These are phyloP conservation scores for Crocallis elinguaria DNA, from an alignment of 2,888 invertebrate genomes.

Conservation along the genomic window DNA sequence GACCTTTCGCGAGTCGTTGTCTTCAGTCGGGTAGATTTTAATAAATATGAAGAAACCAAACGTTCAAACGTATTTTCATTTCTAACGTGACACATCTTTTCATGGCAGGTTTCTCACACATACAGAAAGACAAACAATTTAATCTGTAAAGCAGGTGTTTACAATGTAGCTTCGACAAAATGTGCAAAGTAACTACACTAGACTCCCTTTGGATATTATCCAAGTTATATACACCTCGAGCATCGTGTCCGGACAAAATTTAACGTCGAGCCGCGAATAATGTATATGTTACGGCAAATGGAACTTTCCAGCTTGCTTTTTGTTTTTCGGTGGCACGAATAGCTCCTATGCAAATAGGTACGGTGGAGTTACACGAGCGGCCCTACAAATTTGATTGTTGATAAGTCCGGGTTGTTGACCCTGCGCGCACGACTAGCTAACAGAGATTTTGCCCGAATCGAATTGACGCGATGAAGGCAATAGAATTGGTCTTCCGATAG, in stretches of 20 bases:
- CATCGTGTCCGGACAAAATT: slow-evolving; percentile 44
- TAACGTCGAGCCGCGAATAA: slow-evolving; percentile 42
- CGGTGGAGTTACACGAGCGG: slow-evolving; percentile 51
- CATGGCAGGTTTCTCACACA: not conserved
- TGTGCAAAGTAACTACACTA: slow-evolving; percentile 54
- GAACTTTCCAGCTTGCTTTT: slow-evolving; percentile 45
- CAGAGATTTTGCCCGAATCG: slow-evolving; percentile 60
- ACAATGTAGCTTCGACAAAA: slow-evolving; percentile 54
- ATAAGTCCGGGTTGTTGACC: slow-evolving; percentile 77
- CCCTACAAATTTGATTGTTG: slow-evolving; percentile 71
- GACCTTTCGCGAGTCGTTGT: not conserved
- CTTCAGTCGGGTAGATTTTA: not conserved
- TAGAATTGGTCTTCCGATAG: slow-evolving; percentile 35
- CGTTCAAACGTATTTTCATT: not conserved
- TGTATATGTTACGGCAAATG: slow-evolving; percentile 42
- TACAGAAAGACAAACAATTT: slow-evolving; percentile 52
- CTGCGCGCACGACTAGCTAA: slow-evolving; percentile 72
- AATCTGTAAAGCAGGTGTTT: slow-evolving; percentile 59
- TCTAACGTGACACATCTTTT: not conserved
- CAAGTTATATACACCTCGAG: slow-evolving; percentile 45
- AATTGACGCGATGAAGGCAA: slow-evolving; percentile 60
- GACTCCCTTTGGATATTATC: slow-evolving; percentile 56
- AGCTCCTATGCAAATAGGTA: slow-evolving; percentile 68
- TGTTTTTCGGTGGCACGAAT: slow-evolving; percentile 46
- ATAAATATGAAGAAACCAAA: not conserved